Evolutionary conservation across 2,888 invertebrate species (phyloP).

Genomic region (Notodonta ziczac): DNA sequence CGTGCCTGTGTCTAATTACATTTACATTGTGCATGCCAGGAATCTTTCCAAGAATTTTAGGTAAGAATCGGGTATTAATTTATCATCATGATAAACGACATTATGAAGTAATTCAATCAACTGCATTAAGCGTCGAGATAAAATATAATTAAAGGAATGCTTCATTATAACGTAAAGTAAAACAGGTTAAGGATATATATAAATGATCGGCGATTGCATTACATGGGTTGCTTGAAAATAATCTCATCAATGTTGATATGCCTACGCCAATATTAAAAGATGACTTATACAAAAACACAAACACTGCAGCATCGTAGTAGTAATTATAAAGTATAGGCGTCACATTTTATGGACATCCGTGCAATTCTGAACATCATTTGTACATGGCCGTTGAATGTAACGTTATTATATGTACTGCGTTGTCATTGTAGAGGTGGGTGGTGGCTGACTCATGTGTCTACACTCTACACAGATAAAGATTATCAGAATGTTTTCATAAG

Average conservation of each 20-base stretch:
- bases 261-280: not conserved
- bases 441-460: slow-evolving; percentile 46
- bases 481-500: slow-evolving; percentile 41
- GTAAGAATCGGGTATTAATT: not conserved
- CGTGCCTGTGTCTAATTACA: not conserved
- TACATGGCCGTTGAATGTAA: slow-evolving; percentile 14
- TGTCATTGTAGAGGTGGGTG: slow-evolving; percentile 48
- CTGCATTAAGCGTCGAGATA: not conserved
- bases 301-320: not conserved
- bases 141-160: not conserved
- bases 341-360: not conserved
- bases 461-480: slow-evolving; percentile 36
- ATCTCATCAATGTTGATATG: not conserved
- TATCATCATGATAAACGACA: not conserved
- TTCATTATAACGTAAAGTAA: no score
- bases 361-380: slow-evolving; percentile 10
- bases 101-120: not conserved
- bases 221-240: no score
- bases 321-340: not conserved
- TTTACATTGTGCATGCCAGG: slow-evolving; percentile 7
- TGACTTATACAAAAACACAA: not conserved
- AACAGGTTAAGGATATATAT: no score
- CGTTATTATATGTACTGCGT: slow-evolving; percentile 29
- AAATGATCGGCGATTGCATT: no score
- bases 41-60: slow-evolving; percentile 1